Evolutionary conservation across 2,113 vertebrate species (phyloP).

Genomic region (Todiramphus chloris): DNA sequence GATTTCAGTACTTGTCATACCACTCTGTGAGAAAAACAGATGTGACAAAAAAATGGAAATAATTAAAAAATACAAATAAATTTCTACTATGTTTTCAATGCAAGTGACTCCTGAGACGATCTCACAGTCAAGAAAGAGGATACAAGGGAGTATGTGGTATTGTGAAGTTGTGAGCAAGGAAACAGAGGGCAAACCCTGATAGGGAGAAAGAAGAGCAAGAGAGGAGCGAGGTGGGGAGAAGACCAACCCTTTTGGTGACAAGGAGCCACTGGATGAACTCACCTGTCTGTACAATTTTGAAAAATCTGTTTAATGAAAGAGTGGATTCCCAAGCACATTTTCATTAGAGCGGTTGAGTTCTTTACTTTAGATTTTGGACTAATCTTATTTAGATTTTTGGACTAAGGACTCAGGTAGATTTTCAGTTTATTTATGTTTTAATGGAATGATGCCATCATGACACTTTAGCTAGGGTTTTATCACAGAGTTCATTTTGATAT

Average conservation of each 20-base stretch:
- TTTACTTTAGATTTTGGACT: background rate
- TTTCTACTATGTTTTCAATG: background rate
- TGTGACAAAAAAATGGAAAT: background rate
- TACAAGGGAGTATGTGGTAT: background rate
- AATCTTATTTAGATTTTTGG: background rate
- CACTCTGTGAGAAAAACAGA: background rate
- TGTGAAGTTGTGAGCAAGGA: background rate
- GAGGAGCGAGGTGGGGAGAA: background rate
- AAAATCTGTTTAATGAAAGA: background rate
- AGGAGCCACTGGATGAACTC: background rate
- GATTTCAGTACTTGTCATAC: background rate
- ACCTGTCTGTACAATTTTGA: background rate
- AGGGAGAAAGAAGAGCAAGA: background rate
- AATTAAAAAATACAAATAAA: background rate
- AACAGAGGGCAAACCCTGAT: background rate
- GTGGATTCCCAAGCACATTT: background rate
- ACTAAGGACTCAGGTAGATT: background rate
- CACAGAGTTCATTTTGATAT: background rate
- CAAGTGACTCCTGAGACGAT: background rate
- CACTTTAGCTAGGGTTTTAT: background rate
- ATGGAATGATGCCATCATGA: background rate
- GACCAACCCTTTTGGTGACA: background rate
- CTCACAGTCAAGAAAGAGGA: background rate
- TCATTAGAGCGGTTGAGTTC: background rate
- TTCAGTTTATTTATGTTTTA: background rate